Conservation (phyloP, 2,888 invertebrate genomes). For the Dyspetes luteomarginatus region DNA sequence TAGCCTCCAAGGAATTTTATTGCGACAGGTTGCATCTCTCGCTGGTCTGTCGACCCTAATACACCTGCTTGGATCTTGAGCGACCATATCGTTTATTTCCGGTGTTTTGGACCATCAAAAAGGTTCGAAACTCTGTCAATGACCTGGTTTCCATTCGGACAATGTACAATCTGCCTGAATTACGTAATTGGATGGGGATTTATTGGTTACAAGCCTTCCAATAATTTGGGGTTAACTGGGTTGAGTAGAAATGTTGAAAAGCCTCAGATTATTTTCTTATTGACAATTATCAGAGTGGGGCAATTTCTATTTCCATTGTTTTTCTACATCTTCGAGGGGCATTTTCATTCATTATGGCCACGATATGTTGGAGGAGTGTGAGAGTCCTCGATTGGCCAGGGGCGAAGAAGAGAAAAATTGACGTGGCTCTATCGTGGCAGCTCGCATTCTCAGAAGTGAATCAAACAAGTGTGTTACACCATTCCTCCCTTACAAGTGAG, state of each 20-base stretch:
- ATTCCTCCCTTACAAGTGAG: constrained; percentile 60
- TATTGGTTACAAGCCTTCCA: neutral
- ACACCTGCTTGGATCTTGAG: constrained; percentile 54
- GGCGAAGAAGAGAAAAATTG: constrained; percentile 74
- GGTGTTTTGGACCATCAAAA: constrained; percentile 63
- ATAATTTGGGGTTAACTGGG: neutral
- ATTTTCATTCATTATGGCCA: no score
- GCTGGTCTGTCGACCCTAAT: constrained; percentile 70
- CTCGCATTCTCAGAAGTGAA: constrained; percentile 79
- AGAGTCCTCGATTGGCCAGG: constrained; percentile 24
- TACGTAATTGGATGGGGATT: neutral
- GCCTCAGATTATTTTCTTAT: neutral
- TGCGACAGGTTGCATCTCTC: constrained; percentile 78
- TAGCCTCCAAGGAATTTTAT: constrained; percentile 73
- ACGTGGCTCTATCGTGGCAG: constrained; percentile 69
- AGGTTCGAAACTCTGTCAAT: constrained; percentile 57
- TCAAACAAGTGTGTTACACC: constrained; percentile 79
- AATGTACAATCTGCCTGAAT: constrained; percentile 1
- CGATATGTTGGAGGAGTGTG: no score
- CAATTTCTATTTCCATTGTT: no score
- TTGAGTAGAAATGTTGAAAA: neutral
- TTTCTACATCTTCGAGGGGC: neutral
- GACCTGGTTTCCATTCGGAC: constrained; percentile 49
- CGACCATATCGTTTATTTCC: constrained; percentile 52
- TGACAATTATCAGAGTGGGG: no score